Evolutionary conservation across 2,113 vertebrate genomes (phyloP).

Genomic region (Ctenodactylus gundi): DNA sequence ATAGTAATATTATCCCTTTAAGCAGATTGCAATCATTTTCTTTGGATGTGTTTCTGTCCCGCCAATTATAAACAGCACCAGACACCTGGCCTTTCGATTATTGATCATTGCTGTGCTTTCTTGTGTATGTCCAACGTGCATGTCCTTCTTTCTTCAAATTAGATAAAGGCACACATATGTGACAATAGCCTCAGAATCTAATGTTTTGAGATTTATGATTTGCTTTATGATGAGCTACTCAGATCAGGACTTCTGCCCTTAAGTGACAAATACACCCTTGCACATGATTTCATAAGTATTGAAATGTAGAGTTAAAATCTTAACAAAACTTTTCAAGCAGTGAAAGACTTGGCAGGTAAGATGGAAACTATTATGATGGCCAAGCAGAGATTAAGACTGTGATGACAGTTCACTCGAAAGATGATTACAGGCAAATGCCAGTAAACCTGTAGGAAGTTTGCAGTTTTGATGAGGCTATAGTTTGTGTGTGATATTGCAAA

Average conservation of each 20-base stretch:
- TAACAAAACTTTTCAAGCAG: conserved; percentile 71
- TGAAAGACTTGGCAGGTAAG: conserved; percentile 76
- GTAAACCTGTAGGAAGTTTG: conserved; percentile 81
- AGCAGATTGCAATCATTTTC: not conserved
- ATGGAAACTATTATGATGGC: conserved; percentile 80
- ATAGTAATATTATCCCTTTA: not conserved
- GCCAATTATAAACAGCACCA: conserved; percentile 22
- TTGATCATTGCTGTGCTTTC: not conserved
- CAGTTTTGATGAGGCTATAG: conserved; percentile 82
- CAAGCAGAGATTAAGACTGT: conserved; percentile 83
- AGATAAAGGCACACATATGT: not conserved
- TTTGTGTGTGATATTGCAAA: conserved; percentile 80
- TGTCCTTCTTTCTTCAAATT: conserved; percentile 4
- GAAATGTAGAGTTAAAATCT: conserved; percentile 74
- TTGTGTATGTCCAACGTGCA: not conserved
- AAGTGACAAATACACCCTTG: not conserved
- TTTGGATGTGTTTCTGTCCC: not conserved
- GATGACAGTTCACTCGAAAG: conserved; percentile 84
- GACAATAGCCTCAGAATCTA: not conserved
- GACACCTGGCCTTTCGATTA: conserved; percentile 44
- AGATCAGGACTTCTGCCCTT: not conserved
- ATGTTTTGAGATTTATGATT: not conserved
- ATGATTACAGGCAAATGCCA: conserved; percentile 82
- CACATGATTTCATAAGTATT: not conserved
- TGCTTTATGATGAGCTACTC: not conserved